Evolutionary conservation across 2,888 invertebrate genomes (phyloP), one percentile per base, ranked within the genome.

Genomic region (Mythimna impura): DNA sequence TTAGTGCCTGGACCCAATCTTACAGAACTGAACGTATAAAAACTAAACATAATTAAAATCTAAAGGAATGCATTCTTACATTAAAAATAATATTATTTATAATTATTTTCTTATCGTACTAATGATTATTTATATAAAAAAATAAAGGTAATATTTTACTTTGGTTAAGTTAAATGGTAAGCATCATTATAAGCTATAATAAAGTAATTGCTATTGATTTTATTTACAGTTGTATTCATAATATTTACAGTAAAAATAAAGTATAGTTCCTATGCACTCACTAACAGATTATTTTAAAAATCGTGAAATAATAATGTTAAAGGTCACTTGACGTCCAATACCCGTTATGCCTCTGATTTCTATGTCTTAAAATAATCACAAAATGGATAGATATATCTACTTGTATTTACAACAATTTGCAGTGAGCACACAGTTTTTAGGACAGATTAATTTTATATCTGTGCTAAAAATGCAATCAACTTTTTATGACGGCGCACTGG

Each of bases 131-230:
- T 71, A 43, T 82, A 71, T 78, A 83, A 80, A 83, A 36, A 43
- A 84, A 83, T 77, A 73, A 82, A 87, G 86, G 86, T 86, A 86
- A 87, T 86, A 84, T 87, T 86, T 83, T 82, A 84, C 86, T 86
- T 86, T 86, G 86, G 86, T 86, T 86, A 83, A 22, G 86, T 84
- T 82, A 76, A 83, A 50, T 84, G 85, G 87, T 86, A 86, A 87
- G 85, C 80, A 80, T 83, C 64, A 67, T 60, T 81, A 57, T 66
- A 71, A 82, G 78, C 54, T 66, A 71, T 69, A 43, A 64, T 61
- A 76, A 72, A 64, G 70, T 61, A 69, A 57, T 73, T 65, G 72
- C 66, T 63, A 78, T 78, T 77, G 63, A 52, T 77, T 72, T 80
- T 74, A 80, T 81, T 60, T 73, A 79, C 84, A 83, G 71, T 58